These are phyloP conservation scores for Chromis chromis DNA, from an alignment of 2,797 vertebrate genomes.

Conservation along the genomic window DNA sequence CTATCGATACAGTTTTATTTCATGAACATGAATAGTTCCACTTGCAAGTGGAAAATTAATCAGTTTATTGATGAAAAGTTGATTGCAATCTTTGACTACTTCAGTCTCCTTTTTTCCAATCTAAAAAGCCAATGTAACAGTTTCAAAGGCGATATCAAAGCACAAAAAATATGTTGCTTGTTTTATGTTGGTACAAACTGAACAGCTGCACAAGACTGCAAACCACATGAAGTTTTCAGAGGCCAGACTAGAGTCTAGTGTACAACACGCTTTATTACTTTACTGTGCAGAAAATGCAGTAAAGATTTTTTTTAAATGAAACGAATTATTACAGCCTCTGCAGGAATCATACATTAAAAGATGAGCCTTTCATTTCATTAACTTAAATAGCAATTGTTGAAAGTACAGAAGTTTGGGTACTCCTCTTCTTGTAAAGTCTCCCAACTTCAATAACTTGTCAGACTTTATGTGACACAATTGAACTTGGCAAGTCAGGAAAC, in stretches of 20 bases:
- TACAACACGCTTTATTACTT: slow-evolving; percentile 1
- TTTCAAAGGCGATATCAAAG: slow-evolving; percentile 64
- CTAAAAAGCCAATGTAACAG: slow-evolving; percentile 29
- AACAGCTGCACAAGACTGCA: slow-evolving; percentile 57
- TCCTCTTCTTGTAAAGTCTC: not conserved
- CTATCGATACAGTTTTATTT: slow-evolving; percentile 53
- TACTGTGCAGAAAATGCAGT: not conserved
- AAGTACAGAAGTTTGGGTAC: not conserved
- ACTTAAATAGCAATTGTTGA: not conserved
- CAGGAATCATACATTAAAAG: not conserved
- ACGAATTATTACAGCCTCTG: slow-evolving; percentile 14
- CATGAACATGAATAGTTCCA: slow-evolving; percentile 58
- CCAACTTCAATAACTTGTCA: not conserved
- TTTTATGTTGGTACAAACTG: slow-evolving; percentile 31
- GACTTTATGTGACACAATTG: too few relatives aligned
- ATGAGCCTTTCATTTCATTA: not conserved
- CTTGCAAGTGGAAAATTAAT: slow-evolving; percentile 54
- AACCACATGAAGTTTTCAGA: slow-evolving; percentile 44
- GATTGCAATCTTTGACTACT: slow-evolving; percentile 56
- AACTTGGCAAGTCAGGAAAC: too few relatives aligned
- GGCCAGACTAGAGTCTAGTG: slow-evolving; percentile 10
- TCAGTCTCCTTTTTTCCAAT: slow-evolving; percentile 17
- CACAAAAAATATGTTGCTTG: slow-evolving; percentile 28
- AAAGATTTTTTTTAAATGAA: not conserved
- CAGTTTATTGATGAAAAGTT: slow-evolving; percentile 62